Base-by-base conservation (phyloP, 2,113 vertebrate genomes). In the Perca flavescens region DNA sequence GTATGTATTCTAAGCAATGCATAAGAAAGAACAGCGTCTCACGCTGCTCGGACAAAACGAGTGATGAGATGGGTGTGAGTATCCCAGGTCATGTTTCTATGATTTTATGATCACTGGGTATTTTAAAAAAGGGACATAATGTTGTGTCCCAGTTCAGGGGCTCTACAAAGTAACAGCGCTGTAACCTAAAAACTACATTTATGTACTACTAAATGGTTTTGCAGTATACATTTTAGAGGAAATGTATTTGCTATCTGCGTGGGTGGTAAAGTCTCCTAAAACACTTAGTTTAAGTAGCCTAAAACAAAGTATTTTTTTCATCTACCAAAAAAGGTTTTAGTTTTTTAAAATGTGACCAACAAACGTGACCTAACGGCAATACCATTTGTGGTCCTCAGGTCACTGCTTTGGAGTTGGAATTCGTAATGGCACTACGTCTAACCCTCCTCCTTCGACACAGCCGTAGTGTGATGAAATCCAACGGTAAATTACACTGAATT, bases 401-500 rank as follows among this genome's bases (percentile, higher is more conserved):
- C 6, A 22, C 36, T 14, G 8, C 53, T 50, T 15, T 3, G 3
- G n/a, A 21, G n/a, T 13, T 68, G 11, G 14, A 82, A 4, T 71
- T 66, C 19, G 11, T 25, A 60, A 82, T 47, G 34, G 81, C 69
- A 67, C 40, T n/a, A 8, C 19, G 19, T 31, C n/a, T 69, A 71
- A 75, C 52, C 53, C 53, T 70, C 22, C 52, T 28, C 25, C 70
- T 22, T 3, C 17, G 22, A 54, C 31, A 47, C 52, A 31, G 58
- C 62, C 82, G 21, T 0, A 0, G 69, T 12, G 60, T 82, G 82
- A 87, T 84, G 81, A 84, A 89, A 89, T 77, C 74, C 57, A 62
- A 49, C 50, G 50, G 53, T 19, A 79, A 86, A 89, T 2, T 63
- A 66, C 43, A 1, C 58, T 61, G 47, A 82, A 60, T 82, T 63